Conservation (phyloP, 2,888 invertebrate genomes). For the Argyresthia goedartella region DNA sequence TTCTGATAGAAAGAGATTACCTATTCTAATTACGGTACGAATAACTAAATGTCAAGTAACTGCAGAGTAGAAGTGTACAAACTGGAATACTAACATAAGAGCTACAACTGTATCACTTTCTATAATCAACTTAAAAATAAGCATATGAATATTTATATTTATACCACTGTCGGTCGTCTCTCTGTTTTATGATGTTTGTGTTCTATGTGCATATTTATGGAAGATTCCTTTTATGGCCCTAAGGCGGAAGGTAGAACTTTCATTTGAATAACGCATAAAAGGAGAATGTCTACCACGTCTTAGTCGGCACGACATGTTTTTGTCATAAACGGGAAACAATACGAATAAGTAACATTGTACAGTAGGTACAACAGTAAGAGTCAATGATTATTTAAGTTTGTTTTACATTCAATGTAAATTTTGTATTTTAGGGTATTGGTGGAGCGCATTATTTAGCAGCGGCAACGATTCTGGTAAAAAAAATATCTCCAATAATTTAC, state of each 20-base stretch:
- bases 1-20: too few relatives aligned
- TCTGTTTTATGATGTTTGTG: background rate
- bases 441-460: too few relatives aligned
- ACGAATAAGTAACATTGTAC: background rate
- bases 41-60: too few relatives aligned
- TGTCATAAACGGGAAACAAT: too few relatives aligned
- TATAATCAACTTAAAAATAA: background rate
- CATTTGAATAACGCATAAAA: conserved; percentile 44
- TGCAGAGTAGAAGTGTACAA: conserved; percentile 39
- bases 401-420: too few relatives aligned
- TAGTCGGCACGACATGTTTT: background rate
- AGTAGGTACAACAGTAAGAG: background rate
- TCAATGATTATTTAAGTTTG: too few relatives aligned
- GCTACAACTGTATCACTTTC: background rate
- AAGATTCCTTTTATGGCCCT: conserved; percentile 32
- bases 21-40: too few relatives aligned
- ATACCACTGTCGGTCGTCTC: background rate
- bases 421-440: too few relatives aligned
- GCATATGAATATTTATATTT: background rate
- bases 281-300: conserved; percentile 13
- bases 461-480: too few relatives aligned
- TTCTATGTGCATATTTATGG: conserved; percentile 21
- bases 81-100: background rate
- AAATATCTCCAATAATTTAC: too few relatives aligned
- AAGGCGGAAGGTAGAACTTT: conserved; percentile 26